Percentiles rank a stretch among this genome's conserved stretches.
Conservation (phyloP, 2,888 invertebrate species). For the Oscheius sp. region DNA sequence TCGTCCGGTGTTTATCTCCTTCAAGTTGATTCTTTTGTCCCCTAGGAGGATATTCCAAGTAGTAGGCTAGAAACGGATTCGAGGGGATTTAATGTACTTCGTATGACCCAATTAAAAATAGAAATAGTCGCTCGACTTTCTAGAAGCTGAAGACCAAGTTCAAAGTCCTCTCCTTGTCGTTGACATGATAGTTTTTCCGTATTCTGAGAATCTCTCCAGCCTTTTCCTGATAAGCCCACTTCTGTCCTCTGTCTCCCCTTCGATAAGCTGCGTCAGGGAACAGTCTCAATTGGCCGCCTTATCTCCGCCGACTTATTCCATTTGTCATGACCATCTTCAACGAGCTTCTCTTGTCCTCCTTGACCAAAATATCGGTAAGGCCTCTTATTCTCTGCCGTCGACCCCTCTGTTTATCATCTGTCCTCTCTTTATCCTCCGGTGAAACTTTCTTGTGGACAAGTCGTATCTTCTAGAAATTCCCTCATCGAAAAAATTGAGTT, state of each 20-base stretch:
- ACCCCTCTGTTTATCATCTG: too few relatives aligned
- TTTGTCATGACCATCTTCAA: constrained; percentile 17
- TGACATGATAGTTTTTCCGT: constrained; percentile 4
- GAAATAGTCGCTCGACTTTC: background rate
- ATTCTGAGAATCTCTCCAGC: constrained; percentile 29
- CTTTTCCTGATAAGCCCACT: constrained; percentile 24
- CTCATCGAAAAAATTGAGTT: too few relatives aligned
- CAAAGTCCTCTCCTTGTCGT: constrained; percentile 14
- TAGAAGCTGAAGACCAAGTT: constrained; percentile 6
- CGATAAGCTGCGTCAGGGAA: background rate
- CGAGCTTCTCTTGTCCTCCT: constrained; percentile 5
- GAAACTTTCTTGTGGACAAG: too few relatives aligned
- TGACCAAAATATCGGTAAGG: too few relatives aligned
- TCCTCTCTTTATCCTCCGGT: too few relatives aligned
- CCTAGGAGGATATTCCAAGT: too few relatives aligned
- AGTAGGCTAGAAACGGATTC: too few relatives aligned
- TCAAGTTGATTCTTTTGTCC: too few relatives aligned
- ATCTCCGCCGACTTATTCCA: background rate
- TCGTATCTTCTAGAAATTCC: too few relatives aligned
- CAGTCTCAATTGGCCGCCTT: background rate
- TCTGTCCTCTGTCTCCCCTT: background rate
- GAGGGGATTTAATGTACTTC: background rate
- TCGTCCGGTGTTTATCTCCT: too few relatives aligned
- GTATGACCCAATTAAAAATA: too few relatives aligned
- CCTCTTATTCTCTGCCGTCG: too few relatives aligned